Conservation (phyloP, 2,113 vertebrate species). For the Spheniscus mendiculus region DNA sequence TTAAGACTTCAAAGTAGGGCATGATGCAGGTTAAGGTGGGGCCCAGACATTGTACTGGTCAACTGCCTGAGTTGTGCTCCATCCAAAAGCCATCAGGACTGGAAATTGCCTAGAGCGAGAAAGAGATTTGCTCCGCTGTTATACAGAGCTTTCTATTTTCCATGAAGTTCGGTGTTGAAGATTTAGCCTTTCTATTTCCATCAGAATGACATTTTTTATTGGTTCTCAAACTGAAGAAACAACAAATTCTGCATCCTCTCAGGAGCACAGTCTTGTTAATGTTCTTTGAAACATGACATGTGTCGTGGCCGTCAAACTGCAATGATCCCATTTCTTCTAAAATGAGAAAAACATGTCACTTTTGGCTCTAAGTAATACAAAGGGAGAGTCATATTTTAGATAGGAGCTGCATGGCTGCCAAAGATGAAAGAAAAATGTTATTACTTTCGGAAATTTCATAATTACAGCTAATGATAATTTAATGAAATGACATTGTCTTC, state of each 20-base stretch:
- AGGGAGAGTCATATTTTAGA: not conserved
- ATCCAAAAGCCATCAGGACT: not conserved
- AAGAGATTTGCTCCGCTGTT: not conserved
- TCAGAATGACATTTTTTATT: not conserved
- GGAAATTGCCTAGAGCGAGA: not conserved
- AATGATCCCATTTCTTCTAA: slow-evolving; percentile 10
- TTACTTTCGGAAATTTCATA: slow-evolving; percentile 57
- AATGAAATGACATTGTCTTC: slow-evolving; percentile 54
- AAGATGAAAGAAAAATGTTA: slow-evolving; percentile 44
- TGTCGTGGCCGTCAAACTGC: not conserved
- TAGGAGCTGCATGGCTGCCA: not conserved
- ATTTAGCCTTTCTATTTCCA: not conserved
- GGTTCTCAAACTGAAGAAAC: slow-evolving; percentile 20
- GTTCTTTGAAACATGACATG: slow-evolving; percentile 28
- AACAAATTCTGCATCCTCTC: slow-evolving; percentile 1
- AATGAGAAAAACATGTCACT: slow-evolving; percentile 48
- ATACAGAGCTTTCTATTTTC: not conserved
- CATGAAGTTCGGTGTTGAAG: not conserved
- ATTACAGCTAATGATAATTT: slow-evolving; percentile 56
- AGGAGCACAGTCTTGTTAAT: slow-evolving; percentile 4
- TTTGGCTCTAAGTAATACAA: not conserved
- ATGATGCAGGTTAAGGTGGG: not conserved
- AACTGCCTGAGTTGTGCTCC: not conserved
- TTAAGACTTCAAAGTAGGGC: not conserved
- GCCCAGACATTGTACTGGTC: not conserved